Evolutionary conservation across 2,888 invertebrate genomes (phyloP), one percentile per base, ranked within the genome.

Genomic region (Ophonus ardosiacus): DNA sequence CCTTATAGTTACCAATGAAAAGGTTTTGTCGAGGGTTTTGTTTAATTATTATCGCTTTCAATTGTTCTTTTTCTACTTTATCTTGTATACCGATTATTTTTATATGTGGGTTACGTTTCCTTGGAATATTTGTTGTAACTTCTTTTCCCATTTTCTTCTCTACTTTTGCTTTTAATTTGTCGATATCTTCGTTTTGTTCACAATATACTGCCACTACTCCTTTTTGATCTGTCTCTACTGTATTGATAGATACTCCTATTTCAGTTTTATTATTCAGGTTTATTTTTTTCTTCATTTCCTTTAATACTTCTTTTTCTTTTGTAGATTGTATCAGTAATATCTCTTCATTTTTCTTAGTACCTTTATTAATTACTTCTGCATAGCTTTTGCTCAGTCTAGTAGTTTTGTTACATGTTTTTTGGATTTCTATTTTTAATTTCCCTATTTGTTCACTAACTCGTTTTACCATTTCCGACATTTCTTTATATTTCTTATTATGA

Each of bases 131-230:
- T 74, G 15, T 40, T 40, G 3, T 74, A 24, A 74, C 17, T 40
- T 74, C 40, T 17, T 31, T 8, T 74, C 74, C 74, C 74, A 74
- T 74, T 74, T 74, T 74, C 31, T 38, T 17, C 38, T 38, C 74
- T 74, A 74, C 17, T 40, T 31, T 38, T 74, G 74, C 31, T n/a
- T 74, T n/a, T 40, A 74, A 74, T 74, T 74, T 38, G 17, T 31
- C 31, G 5, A 38, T 10, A 74, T 74, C 31, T 40, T 40, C 43
- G 8, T 74, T 74, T 74, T 40, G 40, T 40, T 74, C 43, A n/a
- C 74, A 74, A n/a, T 74, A 38, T 38, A 74, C 31, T 21, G 38
- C 7, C n/a, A 24, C 40, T 7, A 40, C 40, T 40, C n/a, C n/a
- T n/a, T 40, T 40, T 40, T 40, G 5, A 40, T 40, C 40, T 40